Evolutionary conservation across 2,113 vertebrate genomes (phyloP).

Genomic region (Hirundichthys speculiger): DNA sequence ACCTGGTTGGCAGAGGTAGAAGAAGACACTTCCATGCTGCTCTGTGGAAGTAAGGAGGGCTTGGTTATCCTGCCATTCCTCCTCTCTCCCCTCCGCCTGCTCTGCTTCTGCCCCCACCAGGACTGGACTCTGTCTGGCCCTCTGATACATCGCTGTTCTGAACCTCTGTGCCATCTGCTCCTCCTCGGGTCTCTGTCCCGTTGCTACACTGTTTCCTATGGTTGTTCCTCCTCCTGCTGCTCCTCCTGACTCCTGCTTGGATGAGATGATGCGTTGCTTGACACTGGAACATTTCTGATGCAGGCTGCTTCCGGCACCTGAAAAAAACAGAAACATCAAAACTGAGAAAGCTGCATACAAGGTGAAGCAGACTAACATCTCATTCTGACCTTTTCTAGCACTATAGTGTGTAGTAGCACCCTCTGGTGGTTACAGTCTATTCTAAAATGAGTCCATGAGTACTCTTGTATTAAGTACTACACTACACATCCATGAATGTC

Average conservation of each 20-base stretch:
- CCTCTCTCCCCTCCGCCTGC: slow-evolving; percentile 88
- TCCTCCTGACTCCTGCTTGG: slow-evolving; percentile 89
- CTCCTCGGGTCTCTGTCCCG: slow-evolving; percentile 80
- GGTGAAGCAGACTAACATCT: too few species aligned
- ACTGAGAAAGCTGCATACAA: slow-evolving; percentile 3
- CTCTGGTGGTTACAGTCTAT: slow-evolving; percentile 47
- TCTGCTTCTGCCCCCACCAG: slow-evolving; percentile 82
- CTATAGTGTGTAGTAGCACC: slow-evolving; percentile 40
- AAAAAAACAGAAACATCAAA: slow-evolving; percentile 13
- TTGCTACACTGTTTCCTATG: slow-evolving; percentile 42
- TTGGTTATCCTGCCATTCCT: slow-evolving; percentile 93
- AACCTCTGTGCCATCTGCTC: slow-evolving; percentile 91
- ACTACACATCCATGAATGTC: background rate
- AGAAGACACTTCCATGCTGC: slow-evolving; percentile 97
- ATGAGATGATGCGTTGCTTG: slow-evolving; percentile 84
- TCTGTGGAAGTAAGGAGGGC: slow-evolving; percentile 93
- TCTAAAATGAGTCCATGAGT: slow-evolving; percentile 25
- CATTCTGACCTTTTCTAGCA: too few species aligned
- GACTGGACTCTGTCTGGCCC: slow-evolving; percentile 91
- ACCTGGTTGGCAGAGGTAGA: slow-evolving; percentile 91
- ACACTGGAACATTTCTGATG: slow-evolving; percentile 84
- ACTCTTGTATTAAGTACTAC: too few species aligned
- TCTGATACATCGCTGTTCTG: slow-evolving; percentile 98
- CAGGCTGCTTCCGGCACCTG: slow-evolving; percentile 83
- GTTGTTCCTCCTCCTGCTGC: slow-evolving; percentile 40